These are phyloP conservation scores for Pyxicephalus adspersus DNA, from an alignment of 2,113 vertebrate species.

Conservation along the genomic window DNA sequence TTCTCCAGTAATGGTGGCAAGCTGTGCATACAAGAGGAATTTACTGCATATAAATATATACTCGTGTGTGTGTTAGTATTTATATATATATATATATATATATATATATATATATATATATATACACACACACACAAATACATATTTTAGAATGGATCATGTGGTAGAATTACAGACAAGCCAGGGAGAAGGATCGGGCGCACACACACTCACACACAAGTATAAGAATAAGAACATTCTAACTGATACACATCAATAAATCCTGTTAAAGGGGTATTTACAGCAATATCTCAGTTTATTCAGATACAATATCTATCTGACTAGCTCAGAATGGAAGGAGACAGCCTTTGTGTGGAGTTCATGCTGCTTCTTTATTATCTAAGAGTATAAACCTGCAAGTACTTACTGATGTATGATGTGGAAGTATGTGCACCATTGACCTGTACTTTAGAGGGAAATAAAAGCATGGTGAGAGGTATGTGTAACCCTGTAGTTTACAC, in stretches of 20 bases:
- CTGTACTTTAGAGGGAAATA: too few relatives aligned
- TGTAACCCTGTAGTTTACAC: too few relatives aligned
- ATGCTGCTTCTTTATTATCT: too few relatives aligned
- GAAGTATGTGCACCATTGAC: too few relatives aligned
- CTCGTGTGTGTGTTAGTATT: too few relatives aligned
- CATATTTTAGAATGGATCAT: conserved; percentile 10
- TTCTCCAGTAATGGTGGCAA: conserved; percentile 3
- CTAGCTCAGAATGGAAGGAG: neutral
- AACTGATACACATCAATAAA: conserved; percentile 12
- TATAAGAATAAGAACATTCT: conserved; percentile 7
- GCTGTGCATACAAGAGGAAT: conserved; percentile 55
- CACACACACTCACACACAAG: conserved; percentile 14
- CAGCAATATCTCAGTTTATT: conserved; percentile 8
- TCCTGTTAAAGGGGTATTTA: conserved; percentile 1
- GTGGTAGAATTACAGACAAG: conserved; percentile 43
- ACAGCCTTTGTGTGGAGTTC: neutral
- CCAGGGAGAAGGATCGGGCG: conserved; percentile 43
- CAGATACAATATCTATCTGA: neutral
- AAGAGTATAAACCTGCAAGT: too few relatives aligned
- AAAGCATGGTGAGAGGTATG: too few relatives aligned
- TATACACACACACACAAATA: conserved; percentile 44
- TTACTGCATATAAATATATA: conserved; percentile 43
- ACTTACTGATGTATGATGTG: too few relatives aligned
- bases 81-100: neutral
- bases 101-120: conserved; percentile 14